Conservation (phyloP, 1,140 invertebrate species). For the Diachasma alloeum region DNA sequence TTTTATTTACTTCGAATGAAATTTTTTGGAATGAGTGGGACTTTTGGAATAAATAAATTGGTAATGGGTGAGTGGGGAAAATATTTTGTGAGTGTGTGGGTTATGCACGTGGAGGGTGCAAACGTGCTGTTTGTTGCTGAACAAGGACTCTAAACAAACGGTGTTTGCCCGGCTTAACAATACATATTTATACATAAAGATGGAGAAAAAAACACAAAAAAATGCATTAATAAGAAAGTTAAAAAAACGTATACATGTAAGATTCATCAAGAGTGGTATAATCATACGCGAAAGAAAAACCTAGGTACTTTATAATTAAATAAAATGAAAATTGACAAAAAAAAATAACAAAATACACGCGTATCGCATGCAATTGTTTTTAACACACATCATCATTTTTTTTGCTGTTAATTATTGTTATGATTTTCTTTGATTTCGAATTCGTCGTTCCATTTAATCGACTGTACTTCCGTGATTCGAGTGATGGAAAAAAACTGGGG, state of each 20-base stretch:
- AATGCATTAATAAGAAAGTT: slow-evolving; percentile 62
- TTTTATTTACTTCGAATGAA: slow-evolving; percentile 56
- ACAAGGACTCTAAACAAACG: slow-evolving; percentile 54
- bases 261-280: slow-evolving; percentile 63
- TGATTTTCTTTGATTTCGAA: slow-evolving; percentile 10
- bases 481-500: slow-evolving; percentile 1
- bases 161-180: slow-evolving; percentile 60
- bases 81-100: slow-evolving; percentile 12
- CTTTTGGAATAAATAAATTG: not conserved
- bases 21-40: not conserved
- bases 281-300: slow-evolving; percentile 53
- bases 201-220: slow-evolving; percentile 31
- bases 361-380: slow-evolving; percentile 58
- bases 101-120: slow-evolving; percentile 32
- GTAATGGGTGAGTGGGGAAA: slow-evolving; percentile 26
- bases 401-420: slow-evolving; percentile 53
- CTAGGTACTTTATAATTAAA: slow-evolving; percentile 62
- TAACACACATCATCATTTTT: slow-evolving; percentile 57
- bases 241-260: slow-evolving; percentile 61
- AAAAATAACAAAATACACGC: slow-evolving; percentile 54
- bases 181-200: slow-evolving; percentile 66
- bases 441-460: not conserved
- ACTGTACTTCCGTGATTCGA: slow-evolving; percentile 35
- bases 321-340: slow-evolving; percentile 32
- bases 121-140: slow-evolving; percentile 55